Conservation (phyloP, 2,113 vertebrate species). For the Lates calcarifer region DNA sequence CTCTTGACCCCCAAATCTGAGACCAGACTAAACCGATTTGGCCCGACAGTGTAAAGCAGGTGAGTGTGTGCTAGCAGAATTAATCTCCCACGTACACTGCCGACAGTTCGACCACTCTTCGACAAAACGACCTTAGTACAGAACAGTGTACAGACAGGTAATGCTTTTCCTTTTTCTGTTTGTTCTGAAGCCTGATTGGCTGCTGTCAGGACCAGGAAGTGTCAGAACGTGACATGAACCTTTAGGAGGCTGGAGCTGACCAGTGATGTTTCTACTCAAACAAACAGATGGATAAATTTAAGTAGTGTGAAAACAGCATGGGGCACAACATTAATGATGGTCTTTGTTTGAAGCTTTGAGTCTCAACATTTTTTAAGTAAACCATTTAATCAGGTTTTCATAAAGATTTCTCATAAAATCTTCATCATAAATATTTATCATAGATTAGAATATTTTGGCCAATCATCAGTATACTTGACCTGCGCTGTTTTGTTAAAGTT, state of each 20-base stretch:
- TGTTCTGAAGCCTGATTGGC: conserved; percentile 54
- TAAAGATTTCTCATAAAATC: too few species aligned
- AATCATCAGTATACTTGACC: too few species aligned
- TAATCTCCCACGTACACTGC: neutral
- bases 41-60: conserved; percentile 13
- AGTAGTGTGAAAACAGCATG: neutral
- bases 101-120: neutral
- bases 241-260: neutral
- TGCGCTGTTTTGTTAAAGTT: too few species aligned
- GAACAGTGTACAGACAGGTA: conserved; percentile 10
- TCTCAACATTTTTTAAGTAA: too few species aligned
- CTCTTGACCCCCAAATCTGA: neutral
- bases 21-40: neutral
- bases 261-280: neutral
- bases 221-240: conserved; percentile 14
- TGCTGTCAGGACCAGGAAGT: conserved; percentile 58
- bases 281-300: neutral
- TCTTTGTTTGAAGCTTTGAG: too few species aligned
- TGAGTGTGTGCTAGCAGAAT: neutral
- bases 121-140: conserved; percentile 1
- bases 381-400: too few species aligned
- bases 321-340: neutral
- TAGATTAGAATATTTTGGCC: too few species aligned
- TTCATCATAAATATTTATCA: too few species aligned
- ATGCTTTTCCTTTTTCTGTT: conserved; percentile 2